Evolutionary conservation across 2,888 invertebrate genomes (phyloP).

Genomic region (Druceiella hillmani): DNA sequence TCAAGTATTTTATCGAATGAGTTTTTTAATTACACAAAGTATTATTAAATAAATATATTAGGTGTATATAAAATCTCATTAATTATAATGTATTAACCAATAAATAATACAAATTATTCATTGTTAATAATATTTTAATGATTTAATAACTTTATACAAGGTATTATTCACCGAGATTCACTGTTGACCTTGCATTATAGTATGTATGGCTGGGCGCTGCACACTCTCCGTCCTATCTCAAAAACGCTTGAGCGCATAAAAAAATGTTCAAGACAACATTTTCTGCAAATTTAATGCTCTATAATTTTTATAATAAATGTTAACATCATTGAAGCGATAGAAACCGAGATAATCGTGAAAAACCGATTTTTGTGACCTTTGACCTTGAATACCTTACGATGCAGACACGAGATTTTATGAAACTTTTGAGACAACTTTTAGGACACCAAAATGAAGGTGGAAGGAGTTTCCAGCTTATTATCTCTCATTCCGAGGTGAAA

Average conservation of each 20-base stretch:
- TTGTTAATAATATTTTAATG: no score
- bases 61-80: background rate
- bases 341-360: background rate
- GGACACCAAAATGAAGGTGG: constrained; percentile 1
- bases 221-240: no score
- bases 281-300: background rate
- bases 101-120: background rate
- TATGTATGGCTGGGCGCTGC: no score
- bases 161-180: constrained; percentile 1
- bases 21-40: background rate
- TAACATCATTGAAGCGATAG: background rate
- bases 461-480: background rate
- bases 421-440: constrained; percentile 1
- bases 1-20: background rate
- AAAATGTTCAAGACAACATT: background rate
- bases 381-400: background rate
- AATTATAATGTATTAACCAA: no score
- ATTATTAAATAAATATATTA: background rate
- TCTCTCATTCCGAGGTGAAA: no score
- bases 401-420: no score
- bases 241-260: no score
- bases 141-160: background rate
- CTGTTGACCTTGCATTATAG: background rate
- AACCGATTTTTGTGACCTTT: background rate
- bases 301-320: background rate